Evolutionary conservation across 2,888 invertebrate species (phyloP).

Genomic region (Cryptocheilus praepositus): DNA sequence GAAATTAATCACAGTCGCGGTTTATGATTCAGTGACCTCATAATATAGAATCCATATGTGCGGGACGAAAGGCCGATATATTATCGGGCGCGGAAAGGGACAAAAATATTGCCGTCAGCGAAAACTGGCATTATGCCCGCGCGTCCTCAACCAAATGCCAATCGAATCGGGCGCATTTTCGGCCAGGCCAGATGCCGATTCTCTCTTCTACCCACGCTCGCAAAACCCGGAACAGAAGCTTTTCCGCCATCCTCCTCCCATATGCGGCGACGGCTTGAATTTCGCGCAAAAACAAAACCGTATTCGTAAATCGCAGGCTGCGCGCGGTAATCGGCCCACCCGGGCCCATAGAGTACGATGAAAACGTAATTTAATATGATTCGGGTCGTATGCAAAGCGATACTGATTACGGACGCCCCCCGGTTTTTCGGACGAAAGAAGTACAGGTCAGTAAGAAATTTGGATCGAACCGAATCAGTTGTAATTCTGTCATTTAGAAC

Average conservation of each 20-base stretch:
- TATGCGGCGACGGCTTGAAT: not conserved
- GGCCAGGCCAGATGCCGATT: not conserved
- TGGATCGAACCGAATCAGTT: too few species aligned
- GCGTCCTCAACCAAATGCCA: slow-evolving; percentile 1
- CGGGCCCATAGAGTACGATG: slow-evolving; percentile 13
- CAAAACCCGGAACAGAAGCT: too few species aligned
- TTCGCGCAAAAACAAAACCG: slow-evolving; percentile 21
- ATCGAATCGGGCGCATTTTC: slow-evolving; percentile 2
- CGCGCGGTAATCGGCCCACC: slow-evolving; percentile 5
- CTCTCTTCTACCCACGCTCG: too few species aligned
- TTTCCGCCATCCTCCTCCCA: not conserved
- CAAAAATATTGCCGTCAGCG: not conserved
- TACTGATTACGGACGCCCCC: slow-evolving; percentile 2
- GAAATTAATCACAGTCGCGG: too few species aligned
- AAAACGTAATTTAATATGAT: slow-evolving; percentile 29
- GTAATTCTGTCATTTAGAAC: too few species aligned
- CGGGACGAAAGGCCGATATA: too few species aligned
- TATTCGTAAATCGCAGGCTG: slow-evolving; percentile 29
- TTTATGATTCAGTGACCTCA: too few species aligned
- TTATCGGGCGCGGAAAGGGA: not conserved
- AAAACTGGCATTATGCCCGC: slow-evolving; percentile 9
- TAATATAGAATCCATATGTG: too few species aligned
- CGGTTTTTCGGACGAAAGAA: not conserved
- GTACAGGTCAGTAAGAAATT: too few species aligned
- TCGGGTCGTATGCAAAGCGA: slow-evolving; percentile 22